Evolutionary conservation across 2,113 vertebrate genomes (phyloP), one percentile per base, ranked within the genome.

Genomic region (Euleptes europaea): DNA sequence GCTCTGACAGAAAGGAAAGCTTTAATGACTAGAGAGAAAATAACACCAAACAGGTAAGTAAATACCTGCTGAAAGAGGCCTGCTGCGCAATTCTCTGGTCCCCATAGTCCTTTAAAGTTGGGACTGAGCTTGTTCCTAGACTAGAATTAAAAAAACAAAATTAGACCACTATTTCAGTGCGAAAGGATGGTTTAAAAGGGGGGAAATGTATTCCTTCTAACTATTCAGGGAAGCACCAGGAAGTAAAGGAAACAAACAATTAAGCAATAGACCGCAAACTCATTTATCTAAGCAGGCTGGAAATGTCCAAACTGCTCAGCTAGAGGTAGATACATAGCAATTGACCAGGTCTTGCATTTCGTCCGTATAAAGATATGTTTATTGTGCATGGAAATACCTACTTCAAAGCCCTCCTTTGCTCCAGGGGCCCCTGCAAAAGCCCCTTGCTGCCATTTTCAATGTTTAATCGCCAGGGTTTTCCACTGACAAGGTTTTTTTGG

Each of bases 401-500:
- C 70, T 93, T 88, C 77, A 38, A 65, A 92, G 78, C 14, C 21
- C 88, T 86, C 21, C 88, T 86, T 78, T 33, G 57, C 38, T 93
- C 91, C 82, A 76, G 88, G 88, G 74, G 5, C n/a, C 82, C 42
- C 31, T 84, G 88, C 40, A 72, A 89, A 92, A 80, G 42, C 26
- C 2, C 72, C 89, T 85, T 82, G 54, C 21, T 88, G 54, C 0
- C 2, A 49, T 82, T 72, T 88, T 90, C 83, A 13, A 73, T 85
- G 93, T 88, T 92, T 91, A 90, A 88, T 94, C 90, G 88, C 89
- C 76, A 86, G 88, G 76, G 89, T 57, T 90, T 92, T 89, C 88
- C 91, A 89, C 74, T 92, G 86, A 93, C 76, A 38, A 90, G 75
- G 60, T 57, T 63, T 82, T 91, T 89, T 94, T 93, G 89, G 88